Conservation (phyloP, 2,888 invertebrate genomes). For the Aethes cnicana region DNA sequence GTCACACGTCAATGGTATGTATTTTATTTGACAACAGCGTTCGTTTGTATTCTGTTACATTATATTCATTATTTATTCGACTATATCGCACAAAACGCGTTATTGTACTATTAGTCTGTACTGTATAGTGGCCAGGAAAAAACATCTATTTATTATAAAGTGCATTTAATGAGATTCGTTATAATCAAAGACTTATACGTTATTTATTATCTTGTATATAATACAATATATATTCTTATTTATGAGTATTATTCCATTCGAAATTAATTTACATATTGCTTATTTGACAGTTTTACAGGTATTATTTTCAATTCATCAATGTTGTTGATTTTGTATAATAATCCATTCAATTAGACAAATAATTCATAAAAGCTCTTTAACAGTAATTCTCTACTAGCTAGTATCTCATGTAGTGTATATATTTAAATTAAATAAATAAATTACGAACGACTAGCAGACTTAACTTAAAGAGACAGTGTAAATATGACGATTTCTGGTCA, state of each 20-base stretch:
- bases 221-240: constrained; percentile 26
- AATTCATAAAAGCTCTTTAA: too few relatives aligned
- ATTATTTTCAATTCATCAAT: constrained; percentile 4
- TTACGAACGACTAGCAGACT: constrained; percentile 48
- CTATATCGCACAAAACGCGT: constrained; percentile 18
- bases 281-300: constrained; percentile 14
- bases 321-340: constrained; percentile 11
- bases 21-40: constrained; percentile 61
- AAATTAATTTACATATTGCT: constrained; percentile 26
- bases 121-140: constrained; percentile 38
- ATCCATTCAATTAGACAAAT: neutral
- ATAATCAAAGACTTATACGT: constrained; percentile 23
- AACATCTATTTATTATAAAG: constrained; percentile 52
- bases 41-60: constrained; percentile 42
- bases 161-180: constrained; percentile 44
- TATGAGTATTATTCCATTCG: constrained; percentile 24
- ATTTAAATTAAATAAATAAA: constrained; percentile 42
- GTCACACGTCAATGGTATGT: constrained; percentile 31
- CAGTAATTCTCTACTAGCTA: too few relatives aligned
- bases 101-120: constrained; percentile 4
- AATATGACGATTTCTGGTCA: constrained; percentile 44
- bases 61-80: constrained; percentile 32
- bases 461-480: constrained; percentile 50
- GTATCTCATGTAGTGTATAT: too few relatives aligned
- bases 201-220: constrained; percentile 23